These are phyloP conservation scores for Ginglymostoma cirratum DNA, from an alignment of 2,113 vertebrate species.

Conservation along the genomic window DNA sequence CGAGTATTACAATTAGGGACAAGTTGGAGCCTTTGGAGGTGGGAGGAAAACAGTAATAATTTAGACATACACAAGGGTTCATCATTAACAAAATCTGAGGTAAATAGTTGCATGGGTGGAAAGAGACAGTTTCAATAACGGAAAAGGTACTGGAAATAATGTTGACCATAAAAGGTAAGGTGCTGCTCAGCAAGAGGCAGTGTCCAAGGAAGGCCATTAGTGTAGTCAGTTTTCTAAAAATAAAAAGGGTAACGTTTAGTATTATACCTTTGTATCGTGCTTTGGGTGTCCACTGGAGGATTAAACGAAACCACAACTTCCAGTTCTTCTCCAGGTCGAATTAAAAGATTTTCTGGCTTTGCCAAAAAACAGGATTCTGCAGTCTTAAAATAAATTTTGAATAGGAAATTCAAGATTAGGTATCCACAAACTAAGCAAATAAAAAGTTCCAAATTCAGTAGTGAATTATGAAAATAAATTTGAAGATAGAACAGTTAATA, in stretches of 20 bases:
- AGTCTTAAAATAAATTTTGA: constrained; percentile 52
- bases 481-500: background rate
- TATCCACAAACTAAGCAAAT: background rate
- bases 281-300: constrained; percentile 49
- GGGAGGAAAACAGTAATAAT: background rate
- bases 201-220: background rate
- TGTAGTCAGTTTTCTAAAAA: background rate
- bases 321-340: constrained; percentile 71
- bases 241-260: background rate
- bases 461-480: background rate
- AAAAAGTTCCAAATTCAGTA: background rate
- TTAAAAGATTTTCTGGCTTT: constrained; percentile 66
- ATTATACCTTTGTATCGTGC: constrained; percentile 66
- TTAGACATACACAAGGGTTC: background rate
- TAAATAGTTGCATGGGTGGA: background rate
- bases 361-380: constrained; percentile 67
- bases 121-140: background rate
- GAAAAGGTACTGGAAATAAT: background rate
- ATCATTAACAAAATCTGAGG: background rate
- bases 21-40: background rate
- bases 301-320: constrained; percentile 65
- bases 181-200: background rate
- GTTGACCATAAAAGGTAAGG: background rate
- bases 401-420: background rate
- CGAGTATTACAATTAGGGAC: background rate